Percentiles rank a stretch among this genome's conserved stretches.
phyloP scores from a whole-genome alignment of 2,113 vertebrate species.

The Pyxicephalus adspersus region DNA sequence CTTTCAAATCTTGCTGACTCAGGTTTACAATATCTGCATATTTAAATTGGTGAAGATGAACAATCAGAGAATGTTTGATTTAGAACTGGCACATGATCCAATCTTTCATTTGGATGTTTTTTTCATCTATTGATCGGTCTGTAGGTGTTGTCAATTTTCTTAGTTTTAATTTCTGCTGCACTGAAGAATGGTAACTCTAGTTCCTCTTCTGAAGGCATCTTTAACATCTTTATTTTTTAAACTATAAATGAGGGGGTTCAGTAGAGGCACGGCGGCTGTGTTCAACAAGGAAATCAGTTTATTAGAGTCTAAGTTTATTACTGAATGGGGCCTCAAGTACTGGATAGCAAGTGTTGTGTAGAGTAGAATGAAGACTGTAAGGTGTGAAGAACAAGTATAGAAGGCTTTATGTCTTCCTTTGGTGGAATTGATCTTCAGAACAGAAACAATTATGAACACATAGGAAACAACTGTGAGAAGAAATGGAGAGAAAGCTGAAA shows the following conservation, averaged over 20 bases:
- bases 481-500: background rate
- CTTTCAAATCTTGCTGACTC: too few species aligned
- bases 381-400: conserved; percentile 22
- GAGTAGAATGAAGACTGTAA: background rate
- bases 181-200: too few species aligned
- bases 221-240: conserved; percentile 54
- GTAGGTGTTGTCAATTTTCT: too few species aligned
- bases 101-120: too few species aligned
- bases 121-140: too few species aligned
- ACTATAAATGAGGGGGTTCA: too few species aligned
- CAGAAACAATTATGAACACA: background rate
- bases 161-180: too few species aligned
- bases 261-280: conserved; percentile 2
- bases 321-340: background rate
- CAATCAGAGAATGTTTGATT: too few species aligned
- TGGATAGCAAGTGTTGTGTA: background rate
- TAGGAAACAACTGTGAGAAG: background rate
- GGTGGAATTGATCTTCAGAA: background rate
- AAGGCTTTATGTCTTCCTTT: conserved; percentile 11
- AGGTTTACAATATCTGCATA: too few species aligned
- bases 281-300: conserved; percentile 10
- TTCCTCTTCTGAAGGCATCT: conserved; percentile 10
- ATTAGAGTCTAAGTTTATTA: background rate
- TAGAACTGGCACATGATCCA: too few species aligned
- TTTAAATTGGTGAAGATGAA: too few species aligned